A percentile compares a stretch with the other conserved stretches of the same genome.
Conservation (phyloP, 1,140 invertebrate species). For the Cyphomyrmex costatus region DNA sequence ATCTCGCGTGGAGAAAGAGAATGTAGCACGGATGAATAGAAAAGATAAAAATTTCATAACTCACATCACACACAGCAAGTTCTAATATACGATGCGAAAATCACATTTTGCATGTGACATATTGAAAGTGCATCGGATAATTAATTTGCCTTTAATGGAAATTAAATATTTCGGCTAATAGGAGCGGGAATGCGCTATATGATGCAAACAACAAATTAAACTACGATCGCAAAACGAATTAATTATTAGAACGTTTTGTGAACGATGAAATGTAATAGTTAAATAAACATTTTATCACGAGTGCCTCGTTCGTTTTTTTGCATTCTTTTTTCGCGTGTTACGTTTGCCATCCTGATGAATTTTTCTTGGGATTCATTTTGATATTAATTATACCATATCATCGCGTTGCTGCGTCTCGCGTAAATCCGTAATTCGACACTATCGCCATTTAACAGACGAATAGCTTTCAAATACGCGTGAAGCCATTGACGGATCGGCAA, state of each 20-base stretch:
- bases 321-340: background rate
- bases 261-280: background rate
- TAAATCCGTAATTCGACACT: slow-evolving; percentile 35
- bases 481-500: slow-evolving; percentile 52
- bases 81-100: background rate
- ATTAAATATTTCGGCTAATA: slow-evolving; percentile 41
- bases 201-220: slow-evolving; percentile 7
- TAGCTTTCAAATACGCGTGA: slow-evolving; percentile 51
- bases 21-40: background rate
- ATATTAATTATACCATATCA: slow-evolving; percentile 30
- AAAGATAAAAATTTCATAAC: background rate
- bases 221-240: background rate
- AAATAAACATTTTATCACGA: slow-evolving; percentile 5
- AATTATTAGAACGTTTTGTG: slow-evolving; percentile 27
- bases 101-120: background rate
- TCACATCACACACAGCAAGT: background rate
- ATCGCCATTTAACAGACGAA: slow-evolving; percentile 47
- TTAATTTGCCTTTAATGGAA: slow-evolving; percentile 9
- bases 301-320: background rate
- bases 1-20: background rate
- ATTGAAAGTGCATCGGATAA: background rate
- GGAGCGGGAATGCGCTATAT: background rate
- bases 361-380: slow-evolving; percentile 28
- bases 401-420: slow-evolving; percentile 34
- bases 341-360: slow-evolving; percentile 25